Evolutionary conservation across 2,113 vertebrate species (phyloP).

Genomic region (Platysternon megacephalum): DNA sequence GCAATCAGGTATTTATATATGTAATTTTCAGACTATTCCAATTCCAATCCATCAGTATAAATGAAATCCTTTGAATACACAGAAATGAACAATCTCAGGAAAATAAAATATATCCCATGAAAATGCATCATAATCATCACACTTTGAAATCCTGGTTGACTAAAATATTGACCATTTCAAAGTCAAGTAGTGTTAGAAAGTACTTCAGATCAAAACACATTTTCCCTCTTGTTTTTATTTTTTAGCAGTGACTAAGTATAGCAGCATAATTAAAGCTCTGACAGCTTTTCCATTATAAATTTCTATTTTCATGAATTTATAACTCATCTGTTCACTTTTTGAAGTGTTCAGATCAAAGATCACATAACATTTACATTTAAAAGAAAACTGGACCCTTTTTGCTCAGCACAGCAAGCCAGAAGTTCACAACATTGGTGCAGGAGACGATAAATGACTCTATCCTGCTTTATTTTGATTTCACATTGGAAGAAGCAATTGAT

Average conservation of each 20-base stretch:
- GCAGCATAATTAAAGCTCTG: constrained; percentile 37
- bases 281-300: constrained; percentile 33
- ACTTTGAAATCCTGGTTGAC: neutral
- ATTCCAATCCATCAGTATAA: neutral
- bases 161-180: constrained; percentile 16
- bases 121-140: neutral
- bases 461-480: constrained; percentile 38
- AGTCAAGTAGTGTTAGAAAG: neutral
- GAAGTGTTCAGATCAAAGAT: constrained; percentile 63
- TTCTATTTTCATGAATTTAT: constrained; percentile 32
- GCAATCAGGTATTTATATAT: neutral
- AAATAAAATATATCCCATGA: neutral
- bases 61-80: neutral
- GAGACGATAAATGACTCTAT: constrained; percentile 27
- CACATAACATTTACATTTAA: constrained; percentile 41
- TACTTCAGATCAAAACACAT: neutral
- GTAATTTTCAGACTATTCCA: constrained; percentile 11
- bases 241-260: neutral
- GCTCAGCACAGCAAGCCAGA: constrained; percentile 8
- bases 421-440: constrained; percentile 24
- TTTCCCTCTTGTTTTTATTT: constrained; percentile 28
- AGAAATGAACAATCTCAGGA: neutral
- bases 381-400: constrained; percentile 29
- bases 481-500: constrained; percentile 6
- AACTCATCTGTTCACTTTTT: constrained; percentile 51